These are phyloP conservation scores for Peromyscus aztecus DNA, from an alignment of 2,797 vertebrate species.

Conservation along the genomic window DNA sequence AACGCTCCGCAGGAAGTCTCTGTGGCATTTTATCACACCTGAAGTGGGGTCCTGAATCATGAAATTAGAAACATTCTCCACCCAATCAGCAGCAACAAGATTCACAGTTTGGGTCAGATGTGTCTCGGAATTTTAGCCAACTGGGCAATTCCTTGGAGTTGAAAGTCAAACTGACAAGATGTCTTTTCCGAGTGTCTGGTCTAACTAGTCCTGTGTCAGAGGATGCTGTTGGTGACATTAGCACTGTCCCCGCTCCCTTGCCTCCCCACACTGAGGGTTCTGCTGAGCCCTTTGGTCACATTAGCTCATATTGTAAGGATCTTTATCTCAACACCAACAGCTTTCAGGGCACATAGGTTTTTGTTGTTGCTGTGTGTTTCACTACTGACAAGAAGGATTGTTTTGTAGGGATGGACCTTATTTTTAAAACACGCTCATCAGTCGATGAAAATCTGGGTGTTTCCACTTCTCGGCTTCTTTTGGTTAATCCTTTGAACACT, in stretches of 20 bases:
- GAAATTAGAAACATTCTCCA: slow-evolving; percentile 46
- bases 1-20: neutral
- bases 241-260: neutral
- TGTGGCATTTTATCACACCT: slow-evolving; percentile 26
- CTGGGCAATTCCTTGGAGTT: slow-evolving; percentile 29
- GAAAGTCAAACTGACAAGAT: slow-evolving; percentile 71
- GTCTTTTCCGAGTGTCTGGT: slow-evolving; percentile 42
- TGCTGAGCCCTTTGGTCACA: neutral
- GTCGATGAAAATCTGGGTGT: neutral
- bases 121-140: slow-evolving; percentile 70
- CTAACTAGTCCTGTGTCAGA: neutral
- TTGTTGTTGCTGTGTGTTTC: neutral
- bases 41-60: neutral
- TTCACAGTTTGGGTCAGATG: slow-evolving; percentile 25
- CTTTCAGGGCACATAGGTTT: neutral
- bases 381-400: neutral
- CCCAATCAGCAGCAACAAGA: neutral
- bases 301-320: neutral
- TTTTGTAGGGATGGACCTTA: neutral
- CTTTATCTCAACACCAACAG: neutral
- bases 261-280: neutral
- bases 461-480: neutral
- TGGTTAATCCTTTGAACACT: neutral
- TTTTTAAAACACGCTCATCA: neutral
- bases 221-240: neutral